These are phyloP conservation scores for Colletes latitarsis DNA, from an alignment of 1,140 invertebrate genomes.

Conservation along the genomic window DNA sequence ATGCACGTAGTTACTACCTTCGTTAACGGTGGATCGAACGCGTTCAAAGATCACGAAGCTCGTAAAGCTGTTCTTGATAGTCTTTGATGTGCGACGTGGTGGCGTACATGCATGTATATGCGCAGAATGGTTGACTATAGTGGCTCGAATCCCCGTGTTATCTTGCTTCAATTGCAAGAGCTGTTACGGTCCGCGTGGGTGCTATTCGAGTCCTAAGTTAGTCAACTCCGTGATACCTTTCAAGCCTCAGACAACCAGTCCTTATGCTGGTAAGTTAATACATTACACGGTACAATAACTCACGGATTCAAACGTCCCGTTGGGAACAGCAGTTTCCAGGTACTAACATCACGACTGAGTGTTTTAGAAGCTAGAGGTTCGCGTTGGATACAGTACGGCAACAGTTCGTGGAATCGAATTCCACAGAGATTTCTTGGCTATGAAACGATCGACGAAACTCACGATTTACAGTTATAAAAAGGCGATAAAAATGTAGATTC, in stretches of 20 bases:
- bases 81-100: not conserved
- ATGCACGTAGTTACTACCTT: not conserved
- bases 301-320: not conserved
- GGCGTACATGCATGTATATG: constrained; percentile 23
- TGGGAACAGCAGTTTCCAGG: not conserved
- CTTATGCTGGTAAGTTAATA: constrained; percentile 45
- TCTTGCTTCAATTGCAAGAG: constrained; percentile 27
- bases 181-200: constrained; percentile 29
- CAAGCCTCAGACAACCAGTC: constrained; percentile 31
- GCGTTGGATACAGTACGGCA: not conserved
- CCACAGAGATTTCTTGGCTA: no score
- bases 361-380: constrained; percentile 11
- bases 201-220: constrained; percentile 39
- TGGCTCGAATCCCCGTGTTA: constrained; percentile 22
- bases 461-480: not conserved
- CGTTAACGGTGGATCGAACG: not conserved
- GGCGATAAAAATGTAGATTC: no score
- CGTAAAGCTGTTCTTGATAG: constrained; percentile 3
- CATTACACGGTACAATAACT: constrained; percentile 36
- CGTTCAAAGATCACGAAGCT: not conserved
- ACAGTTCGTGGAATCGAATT: not conserved
- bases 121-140: constrained; percentile 24
- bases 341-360: not conserved
- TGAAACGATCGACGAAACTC: not conserved
- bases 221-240: constrained; percentile 11